Percentiles rank a stretch among this genome's conserved stretches.
Conservation (phyloP, 92 coral and sea anemone genomes). For the Phymanthus crucifer region DNA sequence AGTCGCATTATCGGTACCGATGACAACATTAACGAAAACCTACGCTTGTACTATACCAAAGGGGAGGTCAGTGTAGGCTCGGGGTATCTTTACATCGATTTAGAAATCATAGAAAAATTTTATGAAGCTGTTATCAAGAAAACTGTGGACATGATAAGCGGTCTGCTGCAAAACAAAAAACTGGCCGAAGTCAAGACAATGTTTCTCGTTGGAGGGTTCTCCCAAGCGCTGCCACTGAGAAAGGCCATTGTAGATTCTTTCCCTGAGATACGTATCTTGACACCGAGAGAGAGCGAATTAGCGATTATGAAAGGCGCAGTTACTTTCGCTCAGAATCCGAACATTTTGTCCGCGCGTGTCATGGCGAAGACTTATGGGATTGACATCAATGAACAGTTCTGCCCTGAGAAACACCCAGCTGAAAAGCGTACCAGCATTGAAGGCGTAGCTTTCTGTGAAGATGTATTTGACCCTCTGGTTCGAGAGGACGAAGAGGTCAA, state of each 20-base stretch:
- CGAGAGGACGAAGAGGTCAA: conserved; percentile 55
- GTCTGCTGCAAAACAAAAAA: conserved; percentile 28
- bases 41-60: conserved; percentile 30
- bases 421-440: conserved; percentile 41
- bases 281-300: conserved; percentile 57
- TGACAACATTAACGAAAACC: conserved; percentile 37
- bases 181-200: conserved; percentile 39
- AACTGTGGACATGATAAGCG: conserved; percentile 49
- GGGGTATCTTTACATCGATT: conserved; percentile 57
- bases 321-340: conserved; percentile 65
- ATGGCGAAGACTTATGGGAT: conserved; percentile 59
- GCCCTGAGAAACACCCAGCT: conserved; percentile 43
- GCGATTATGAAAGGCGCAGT: conserved; percentile 71
- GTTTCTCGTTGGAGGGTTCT: conserved; percentile 72
- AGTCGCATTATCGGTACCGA: conserved; percentile 21
- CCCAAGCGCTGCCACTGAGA: conserved; percentile 57
- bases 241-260: conserved; percentile 46
- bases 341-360: conserved; percentile 51
- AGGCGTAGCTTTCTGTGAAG: conserved; percentile 49
- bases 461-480: conserved; percentile 50
- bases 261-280: conserved; percentile 28
- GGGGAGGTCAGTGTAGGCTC: conserved; percentile 50
- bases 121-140: conserved; percentile 58
- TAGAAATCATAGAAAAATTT: conserved; percentile 43
- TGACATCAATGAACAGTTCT: conserved; percentile 38